Evolutionary conservation across 2,113 vertebrate species (phyloP).

Genomic region (Callipepla californica): DNA sequence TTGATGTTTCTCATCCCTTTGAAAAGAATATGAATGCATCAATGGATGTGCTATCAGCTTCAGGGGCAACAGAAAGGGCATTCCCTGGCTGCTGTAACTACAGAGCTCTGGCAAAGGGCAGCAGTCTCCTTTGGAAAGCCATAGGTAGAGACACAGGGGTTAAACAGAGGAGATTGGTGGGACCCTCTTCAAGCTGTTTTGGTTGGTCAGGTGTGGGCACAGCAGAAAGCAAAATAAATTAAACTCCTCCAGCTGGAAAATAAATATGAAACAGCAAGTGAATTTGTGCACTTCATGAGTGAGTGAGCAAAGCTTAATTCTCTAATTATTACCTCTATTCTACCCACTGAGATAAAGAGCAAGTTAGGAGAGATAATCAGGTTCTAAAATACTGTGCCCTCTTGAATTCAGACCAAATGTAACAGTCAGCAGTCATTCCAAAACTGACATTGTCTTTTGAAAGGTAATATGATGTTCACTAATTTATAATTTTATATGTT

Average conservation of each 20-base stretch:
- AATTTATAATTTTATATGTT: constrained; percentile 22
- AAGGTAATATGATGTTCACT: constrained; percentile 24
- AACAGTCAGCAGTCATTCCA: constrained; percentile 50
- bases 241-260: constrained; percentile 79
- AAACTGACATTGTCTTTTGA: constrained; percentile 6
- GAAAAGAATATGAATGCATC: neutral
- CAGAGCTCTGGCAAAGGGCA: neutral
- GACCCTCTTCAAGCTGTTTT: constrained; percentile 32
- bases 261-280: constrained; percentile 76
- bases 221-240: constrained; percentile 77
- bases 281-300: constrained; percentile 67
- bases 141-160: constrained; percentile 7
- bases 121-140: neutral
- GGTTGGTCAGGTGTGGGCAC: constrained; percentile 58
- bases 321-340: constrained; percentile 76
- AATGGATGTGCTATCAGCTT: neutral
- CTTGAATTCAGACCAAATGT: constrained; percentile 59
- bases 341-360: constrained; percentile 75
- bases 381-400: constrained; percentile 59
- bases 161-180: constrained; percentile 29
- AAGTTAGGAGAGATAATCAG: constrained; percentile 76
- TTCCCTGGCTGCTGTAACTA: neutral
- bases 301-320: constrained; percentile 75
- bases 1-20: neutral
- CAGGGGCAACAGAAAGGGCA: neutral